phyloP scores from a whole-genome alignment of 2,113 vertebrate species.

The Sisor rabdophorus region DNA sequence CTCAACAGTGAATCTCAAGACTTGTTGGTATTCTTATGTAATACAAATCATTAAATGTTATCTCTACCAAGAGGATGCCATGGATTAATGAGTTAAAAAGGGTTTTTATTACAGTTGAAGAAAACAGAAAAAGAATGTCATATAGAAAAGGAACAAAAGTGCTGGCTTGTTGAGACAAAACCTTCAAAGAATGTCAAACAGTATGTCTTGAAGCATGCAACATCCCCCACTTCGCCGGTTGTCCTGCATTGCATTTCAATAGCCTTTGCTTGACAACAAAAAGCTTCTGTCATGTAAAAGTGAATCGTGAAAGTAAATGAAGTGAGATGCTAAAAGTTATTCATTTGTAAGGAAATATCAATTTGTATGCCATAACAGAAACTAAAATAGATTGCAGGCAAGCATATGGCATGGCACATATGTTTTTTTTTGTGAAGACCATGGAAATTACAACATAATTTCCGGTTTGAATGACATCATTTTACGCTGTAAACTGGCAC shows the following conservation, averaged over 20 bases:
- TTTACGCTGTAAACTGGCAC: not conserved
- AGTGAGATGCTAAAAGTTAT: not conserved
- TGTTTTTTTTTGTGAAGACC: not conserved
- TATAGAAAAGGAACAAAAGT: slow-evolving; percentile 1
- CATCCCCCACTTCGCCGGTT: not conserved
- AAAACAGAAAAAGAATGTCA: slow-evolving; percentile 26
- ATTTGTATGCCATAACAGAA: slow-evolving; percentile 1
- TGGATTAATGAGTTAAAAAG: not conserved
- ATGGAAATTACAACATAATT: not conserved
- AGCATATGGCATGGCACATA: not conserved
- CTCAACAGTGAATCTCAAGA: not conserved
- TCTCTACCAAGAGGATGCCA: too few relatives aligned
- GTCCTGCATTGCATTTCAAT: slow-evolving; percentile 11
- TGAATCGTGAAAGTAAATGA: slow-evolving; percentile 21
- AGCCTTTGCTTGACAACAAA: slow-evolving; percentile 16
- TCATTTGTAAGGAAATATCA: not conserved
- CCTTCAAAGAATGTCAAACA: slow-evolving; percentile 50
- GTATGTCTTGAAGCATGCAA: slow-evolving; percentile 30
- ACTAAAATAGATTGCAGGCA: not conserved
- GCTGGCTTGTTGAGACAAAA: slow-evolving; percentile 19
- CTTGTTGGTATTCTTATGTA: not conserved
- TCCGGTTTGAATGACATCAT: not conserved
- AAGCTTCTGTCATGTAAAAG: slow-evolving; percentile 24
- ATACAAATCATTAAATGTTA: not conserved
- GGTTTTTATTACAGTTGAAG: not conserved